Conservation (phyloP, 2,888 invertebrate species). For the Glyphotaelius pellucidus region DNA sequence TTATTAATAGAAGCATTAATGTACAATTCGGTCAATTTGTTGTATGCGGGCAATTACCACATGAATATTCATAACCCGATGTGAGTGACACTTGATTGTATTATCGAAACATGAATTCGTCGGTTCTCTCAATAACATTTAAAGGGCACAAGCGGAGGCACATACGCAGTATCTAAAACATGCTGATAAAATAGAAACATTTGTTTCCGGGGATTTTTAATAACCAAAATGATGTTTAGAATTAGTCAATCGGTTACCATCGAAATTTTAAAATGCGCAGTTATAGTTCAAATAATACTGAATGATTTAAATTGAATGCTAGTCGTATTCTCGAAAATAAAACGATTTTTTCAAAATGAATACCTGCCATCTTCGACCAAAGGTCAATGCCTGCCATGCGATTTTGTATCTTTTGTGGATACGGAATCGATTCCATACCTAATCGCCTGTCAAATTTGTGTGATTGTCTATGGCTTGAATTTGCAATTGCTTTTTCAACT, state of each 20-base stretch:
- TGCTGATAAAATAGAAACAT: background rate
- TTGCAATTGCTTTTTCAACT: too few species aligned
- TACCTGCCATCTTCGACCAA: too few species aligned
- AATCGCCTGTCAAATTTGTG: too few species aligned
- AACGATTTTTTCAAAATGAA: background rate
- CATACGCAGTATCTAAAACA: background rate
- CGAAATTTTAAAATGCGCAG: background rate
- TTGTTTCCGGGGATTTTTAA: background rate
- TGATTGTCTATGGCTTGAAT: too few species aligned
- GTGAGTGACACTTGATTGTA: background rate
- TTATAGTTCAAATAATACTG: background rate
- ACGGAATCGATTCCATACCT: too few species aligned
- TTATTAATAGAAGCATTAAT: slow-evolving; percentile 17
- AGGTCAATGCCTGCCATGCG: too few species aligned
- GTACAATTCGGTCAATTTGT: slow-evolving; percentile 38
- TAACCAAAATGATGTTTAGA: background rate
- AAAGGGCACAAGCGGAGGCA: background rate
- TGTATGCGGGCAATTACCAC: slow-evolving; percentile 43
- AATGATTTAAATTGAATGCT: background rate
- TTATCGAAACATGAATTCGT: slow-evolving; percentile 9
- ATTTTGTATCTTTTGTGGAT: too few species aligned
- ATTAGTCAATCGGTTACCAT: background rate
- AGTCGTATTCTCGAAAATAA: background rate
- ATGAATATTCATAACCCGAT: slow-evolving; percentile 25
- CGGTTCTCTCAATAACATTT: background rate